Evolutionary conservation across 1,140 invertebrate genomes (phyloP), one percentile per base, ranked within the genome.

Genomic region (Contarinia nasturtii): DNA sequence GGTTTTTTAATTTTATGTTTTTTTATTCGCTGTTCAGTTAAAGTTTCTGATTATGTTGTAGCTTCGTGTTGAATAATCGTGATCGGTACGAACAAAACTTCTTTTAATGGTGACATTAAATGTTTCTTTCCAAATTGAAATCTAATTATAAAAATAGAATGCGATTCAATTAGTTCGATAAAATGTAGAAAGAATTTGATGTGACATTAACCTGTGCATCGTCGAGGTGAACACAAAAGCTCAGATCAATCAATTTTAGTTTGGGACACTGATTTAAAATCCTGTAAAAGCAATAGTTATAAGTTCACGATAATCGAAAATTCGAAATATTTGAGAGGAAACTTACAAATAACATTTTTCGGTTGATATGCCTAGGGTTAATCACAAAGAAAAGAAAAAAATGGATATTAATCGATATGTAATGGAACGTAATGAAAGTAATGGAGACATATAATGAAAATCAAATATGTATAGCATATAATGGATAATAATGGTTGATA

Each of bases 151-250:
- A 40, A 40, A 4, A 40, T 15, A 40, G 37, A 43, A 10, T 18
- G 17, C 15, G 38, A 41, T 10, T 41, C 7, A 15, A 7, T 20
- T 20, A 20, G 5, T 43, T 12, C 4, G 17, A 12, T 19, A 7
- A 8, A 15, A 18, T 19, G 19, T 4, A 15, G 18, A 2, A 43
- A 3, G 18, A 14, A 33, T 20, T 46, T 19, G 33, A 14, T 14
- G 12, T 36, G 17, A 11, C 3, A 44, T 45, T 56, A 56, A 85
- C 74, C 66, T 80, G 73, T 38, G 73, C 68, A 55, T 80, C 74
- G 48, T 73, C 72, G 45, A 90, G 81, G 48, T 76, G 75, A 54
- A 83, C 77, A 60, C 86, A 91, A 63, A 88, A 92, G 50, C 85
- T 89, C 14, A 92, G 69, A 59, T 92, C 88, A 38, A 92, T 67